Percentiles rank a stretch among this genome's conserved stretches.
Conservation (phyloP, 2,888 invertebrate species). For the Mechanitis mazaeus region DNA sequence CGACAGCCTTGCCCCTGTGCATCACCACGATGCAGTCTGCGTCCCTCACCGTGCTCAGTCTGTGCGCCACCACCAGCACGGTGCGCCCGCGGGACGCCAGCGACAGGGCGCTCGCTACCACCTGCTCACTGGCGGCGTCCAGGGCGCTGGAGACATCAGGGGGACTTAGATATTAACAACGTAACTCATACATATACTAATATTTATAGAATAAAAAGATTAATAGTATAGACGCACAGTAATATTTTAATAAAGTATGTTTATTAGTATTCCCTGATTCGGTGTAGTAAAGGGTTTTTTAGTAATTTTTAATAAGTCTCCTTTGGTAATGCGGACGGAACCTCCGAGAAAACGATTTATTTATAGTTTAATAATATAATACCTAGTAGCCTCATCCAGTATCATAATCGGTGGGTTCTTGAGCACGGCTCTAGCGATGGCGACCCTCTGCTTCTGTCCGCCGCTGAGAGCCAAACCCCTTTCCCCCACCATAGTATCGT, state of each 20-base stretch:
- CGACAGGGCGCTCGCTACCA: conserved; percentile 93
- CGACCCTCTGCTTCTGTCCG: conserved; percentile 96
- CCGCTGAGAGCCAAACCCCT: conserved; percentile 94
- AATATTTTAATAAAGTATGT: too few relatives aligned
- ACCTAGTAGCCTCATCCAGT: conserved; percentile 97
- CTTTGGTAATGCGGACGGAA: too few relatives aligned
- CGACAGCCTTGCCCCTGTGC: conserved; percentile 87
- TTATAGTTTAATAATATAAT: not conserved
- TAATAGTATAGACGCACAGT: too few relatives aligned
- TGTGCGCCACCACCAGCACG: conserved; percentile 95
- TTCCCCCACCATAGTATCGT: conserved; percentile 92
- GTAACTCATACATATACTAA: too few relatives aligned
- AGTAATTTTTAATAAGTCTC: too few relatives aligned
- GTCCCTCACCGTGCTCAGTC: conserved; percentile 92
- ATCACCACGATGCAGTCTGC: conserved; percentile 95
- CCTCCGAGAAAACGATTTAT: too few relatives aligned
- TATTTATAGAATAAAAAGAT: too few relatives aligned
- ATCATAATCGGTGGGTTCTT: conserved; percentile 93
- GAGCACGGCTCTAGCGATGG: conserved; percentile 94
- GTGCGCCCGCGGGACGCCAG: conserved; percentile 89
- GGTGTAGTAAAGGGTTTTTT: too few relatives aligned
- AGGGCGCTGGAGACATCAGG: conserved; percentile 81
- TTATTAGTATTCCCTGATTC: too few relatives aligned
- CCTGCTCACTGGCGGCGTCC: conserved; percentile 93
- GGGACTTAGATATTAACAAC: too few relatives aligned